Evolutionary conservation across 2,113 vertebrate species (phyloP), one percentile per base, ranked within the genome.

Genomic region (Gallinago jamesoni): DNA sequence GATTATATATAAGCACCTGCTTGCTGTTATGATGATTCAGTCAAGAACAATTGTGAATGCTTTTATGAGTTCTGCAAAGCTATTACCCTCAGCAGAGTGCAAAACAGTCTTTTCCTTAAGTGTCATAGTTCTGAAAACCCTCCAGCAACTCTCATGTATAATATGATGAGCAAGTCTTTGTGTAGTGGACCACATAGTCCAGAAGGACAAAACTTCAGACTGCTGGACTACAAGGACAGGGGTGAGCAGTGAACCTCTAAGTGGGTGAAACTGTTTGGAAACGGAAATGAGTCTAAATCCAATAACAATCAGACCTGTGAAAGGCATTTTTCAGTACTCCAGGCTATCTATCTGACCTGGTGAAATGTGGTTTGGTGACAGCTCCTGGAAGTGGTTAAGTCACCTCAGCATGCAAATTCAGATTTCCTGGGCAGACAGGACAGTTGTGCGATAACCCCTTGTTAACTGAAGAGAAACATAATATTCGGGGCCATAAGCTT

Each of bases 11-110:
- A 96, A 95, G 76, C 69, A 72, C 62, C 59, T 37, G 72, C 53
- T 95, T 76, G 39, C 43, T 92, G 59, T 78, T 97, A 95, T 68
- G 64, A 76, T 88, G 89, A 94, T 95, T 97, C 78, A 81, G 75
- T 88, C 53, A 87, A 86, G 95, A 97, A 85, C 73, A 95, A 82
- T 75, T 79, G 63, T 27, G 72, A 86, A 87, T 79, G 70, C 41
- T 86, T 82, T 70, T 73, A 69, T 68, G 60, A 81, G 27, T 93
- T 95, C 90, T 72, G 66, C 59, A 84, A 92, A 96, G 74, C 78
- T 72, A 75, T 89, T 96, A 72, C 95, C 91, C 63, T 92, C 72
- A 92, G 82, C 39, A 67, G 28, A 93, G 13, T 37, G 21, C 10
- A 48, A 95, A 77, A 20, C 7, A 41, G 55, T 74, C 56, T 80